phyloP scores from a whole-genome alignment of 2,113 vertebrate genomes.

The Nasalis larvatus region DNA sequence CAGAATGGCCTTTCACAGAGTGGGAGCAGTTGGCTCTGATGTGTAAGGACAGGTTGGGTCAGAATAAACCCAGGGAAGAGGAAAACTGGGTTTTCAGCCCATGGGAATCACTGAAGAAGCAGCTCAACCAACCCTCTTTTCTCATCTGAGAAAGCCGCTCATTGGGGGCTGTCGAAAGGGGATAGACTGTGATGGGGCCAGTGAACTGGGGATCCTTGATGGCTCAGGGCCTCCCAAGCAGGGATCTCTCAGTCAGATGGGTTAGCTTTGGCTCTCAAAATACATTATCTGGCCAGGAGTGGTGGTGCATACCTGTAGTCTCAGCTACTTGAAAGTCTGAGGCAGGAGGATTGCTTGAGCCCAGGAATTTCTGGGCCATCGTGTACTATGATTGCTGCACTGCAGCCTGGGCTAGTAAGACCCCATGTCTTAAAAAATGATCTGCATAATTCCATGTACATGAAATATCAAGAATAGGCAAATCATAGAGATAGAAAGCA shows the following conservation, averaged over 20 bases:
- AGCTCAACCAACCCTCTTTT: not conserved
- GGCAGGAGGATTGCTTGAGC: not conserved
- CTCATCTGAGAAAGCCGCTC: not conserved
- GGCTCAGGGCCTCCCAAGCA: not conserved
- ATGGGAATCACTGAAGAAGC: not conserved
- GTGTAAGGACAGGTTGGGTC: not conserved
- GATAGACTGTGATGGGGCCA: not conserved
- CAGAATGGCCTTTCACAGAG: not conserved
- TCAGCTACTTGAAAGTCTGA: not conserved
- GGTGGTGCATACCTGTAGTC: not conserved
- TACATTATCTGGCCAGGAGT: not conserved
- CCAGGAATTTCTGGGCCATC: not conserved
- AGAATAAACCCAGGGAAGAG: not conserved
- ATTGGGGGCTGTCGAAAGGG: not conserved
- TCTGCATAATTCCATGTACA: not conserved
- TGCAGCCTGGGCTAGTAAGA: not conserved
- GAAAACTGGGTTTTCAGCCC: not conserved
- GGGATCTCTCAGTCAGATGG: not conserved
- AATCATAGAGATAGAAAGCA: not conserved
- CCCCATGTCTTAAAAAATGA: not conserved
- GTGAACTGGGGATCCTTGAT: not conserved
- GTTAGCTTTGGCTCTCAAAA: not conserved
- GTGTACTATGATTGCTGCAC: not conserved
- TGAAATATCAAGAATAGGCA: not conserved
- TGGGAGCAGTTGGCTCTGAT: not conserved